Base-by-base conservation (phyloP, 2,888 invertebrate genomes). In the Masnerella sp. region DNA sequence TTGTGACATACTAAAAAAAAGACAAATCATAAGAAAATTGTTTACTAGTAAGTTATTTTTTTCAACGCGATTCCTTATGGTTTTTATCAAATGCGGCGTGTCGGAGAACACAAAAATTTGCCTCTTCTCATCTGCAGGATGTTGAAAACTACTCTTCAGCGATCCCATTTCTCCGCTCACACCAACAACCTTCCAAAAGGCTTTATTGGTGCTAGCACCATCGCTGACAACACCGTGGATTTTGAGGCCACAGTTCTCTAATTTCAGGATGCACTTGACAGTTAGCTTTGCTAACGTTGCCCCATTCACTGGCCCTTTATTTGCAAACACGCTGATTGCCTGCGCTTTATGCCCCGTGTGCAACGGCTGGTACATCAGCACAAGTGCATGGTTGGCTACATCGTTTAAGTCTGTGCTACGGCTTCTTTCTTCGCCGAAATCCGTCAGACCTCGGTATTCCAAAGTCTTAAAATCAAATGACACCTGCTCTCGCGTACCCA, bases 281-380 rank as follows among this genome's bases (percentile, higher is more conserved):
- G 22, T 11, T 22, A 42, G 11, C 12, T 42, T 42, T n/a, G 42
- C 42, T n/a, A 42, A 42, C 12, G 11, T 5, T 12, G 5, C 11
- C 4, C 42, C 42, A 11, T 42, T 20, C 11, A 42, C 42, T 11
- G 42, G 42, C 12, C 42, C 42, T 11, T 11, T 18, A 20, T 22
- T 42, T 11, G 20, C 17, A 25, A 43, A 43, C 7, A 43, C 43
- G 8, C 43, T 43, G 3, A 43, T 25, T 9, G 43, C 14, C 8
- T 43, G 43, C 5, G 43, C 18, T 12, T 43, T 14, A 12, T 43
- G 43, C 12, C 28, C 25, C 15, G 12, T 43, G 8, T 43, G 12
- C 14, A 43, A 28, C 2, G 43, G 43, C n/a, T 25, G 25, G 14
- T 43, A 43, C 43, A 43, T 43, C n/a, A 43, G 12, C 1, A 43